Evolutionary conservation across 2,797 vertebrate species (phyloP).

Genomic region (Tapera naevia): DNA sequence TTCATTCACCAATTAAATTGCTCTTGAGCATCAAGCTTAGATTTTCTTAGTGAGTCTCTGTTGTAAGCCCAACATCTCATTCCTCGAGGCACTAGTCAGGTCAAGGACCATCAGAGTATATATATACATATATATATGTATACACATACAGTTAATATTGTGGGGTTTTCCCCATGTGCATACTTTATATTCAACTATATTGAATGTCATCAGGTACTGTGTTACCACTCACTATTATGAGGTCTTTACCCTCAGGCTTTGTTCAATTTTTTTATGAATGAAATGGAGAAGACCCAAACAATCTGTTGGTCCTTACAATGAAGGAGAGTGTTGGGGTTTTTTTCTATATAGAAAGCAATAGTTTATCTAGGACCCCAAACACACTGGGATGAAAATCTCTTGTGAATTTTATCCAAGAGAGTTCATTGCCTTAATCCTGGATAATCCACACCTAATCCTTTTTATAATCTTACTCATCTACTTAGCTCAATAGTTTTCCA

Average conservation of each 20-base stretch:
- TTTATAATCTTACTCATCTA: slow-evolving; percentile 59
- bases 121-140: accelerated
- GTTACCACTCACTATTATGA: background rate
- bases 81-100: background rate
- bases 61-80: background rate
- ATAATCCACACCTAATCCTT: slow-evolving; percentile 63
- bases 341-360: background rate
- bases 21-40: background rate
- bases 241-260: background rate
- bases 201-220: too few species aligned
- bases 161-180: accelerated
- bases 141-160: accelerated
- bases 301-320: background rate
- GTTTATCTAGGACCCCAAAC: slow-evolving; percentile 4
- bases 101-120: background rate
- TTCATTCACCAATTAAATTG: background rate
- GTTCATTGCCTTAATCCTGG: slow-evolving; percentile 55
- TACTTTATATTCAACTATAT: background rate
- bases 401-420: slow-evolving; percentile 46
- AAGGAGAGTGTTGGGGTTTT: background rate
- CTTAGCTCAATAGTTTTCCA: slow-evolving; percentile 46
- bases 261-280: background rate
- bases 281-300: background rate
- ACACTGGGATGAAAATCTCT: slow-evolving; percentile 14
- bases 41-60: background rate